phyloP scores from a whole-genome alignment of 1,140 invertebrate genomes.

The Heterodera schachtii region DNA sequence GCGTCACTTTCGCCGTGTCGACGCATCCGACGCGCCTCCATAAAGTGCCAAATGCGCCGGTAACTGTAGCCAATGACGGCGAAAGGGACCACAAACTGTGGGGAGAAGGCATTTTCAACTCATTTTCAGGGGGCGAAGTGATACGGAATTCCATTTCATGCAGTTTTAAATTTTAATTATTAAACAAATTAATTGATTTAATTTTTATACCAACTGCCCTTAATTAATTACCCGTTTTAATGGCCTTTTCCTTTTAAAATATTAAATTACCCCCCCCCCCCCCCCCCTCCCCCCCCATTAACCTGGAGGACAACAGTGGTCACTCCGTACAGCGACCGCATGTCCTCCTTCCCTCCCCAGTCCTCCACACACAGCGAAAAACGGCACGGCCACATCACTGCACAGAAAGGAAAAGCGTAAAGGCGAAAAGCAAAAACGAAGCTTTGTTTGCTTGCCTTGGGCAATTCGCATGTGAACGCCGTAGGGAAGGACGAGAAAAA shows the following conservation, averaged over 20 bases:
- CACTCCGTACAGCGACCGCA: conserved; percentile 77
- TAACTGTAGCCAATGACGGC: conserved; percentile 91
- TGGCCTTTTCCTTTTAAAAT: no score
- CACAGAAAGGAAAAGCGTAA: neutral
- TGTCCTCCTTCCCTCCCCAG: conserved; percentile 46
- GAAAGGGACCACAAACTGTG: conserved; percentile 92
- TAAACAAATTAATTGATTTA: no score
- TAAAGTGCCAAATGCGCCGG: conserved; percentile 81
- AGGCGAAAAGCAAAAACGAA: neutral
- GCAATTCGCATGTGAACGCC: conserved; percentile 78
- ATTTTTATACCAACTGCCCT: no score
- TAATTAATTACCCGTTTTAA: no score
- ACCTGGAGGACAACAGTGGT: conserved; percentile 81
- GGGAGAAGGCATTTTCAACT: conserved; percentile 78
- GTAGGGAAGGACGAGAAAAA: conserved; percentile 85
- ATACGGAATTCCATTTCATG: neutral
- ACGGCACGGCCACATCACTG: conserved; percentile 51
- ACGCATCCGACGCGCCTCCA: conserved; percentile 68
- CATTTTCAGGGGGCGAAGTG: neutral
- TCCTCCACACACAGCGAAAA: conserved; percentile 59
- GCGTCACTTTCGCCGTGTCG: conserved; percentile 23
- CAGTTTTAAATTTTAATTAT: no score
- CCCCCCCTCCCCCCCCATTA: neutral
- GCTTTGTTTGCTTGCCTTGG: conserved; percentile 25
- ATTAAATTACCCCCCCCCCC: no score